Evolutionary conservation across 2,797 vertebrate genomes (phyloP), one percentile per base, ranked within the genome.

Genomic region (Alfaro cultratus): DNA sequence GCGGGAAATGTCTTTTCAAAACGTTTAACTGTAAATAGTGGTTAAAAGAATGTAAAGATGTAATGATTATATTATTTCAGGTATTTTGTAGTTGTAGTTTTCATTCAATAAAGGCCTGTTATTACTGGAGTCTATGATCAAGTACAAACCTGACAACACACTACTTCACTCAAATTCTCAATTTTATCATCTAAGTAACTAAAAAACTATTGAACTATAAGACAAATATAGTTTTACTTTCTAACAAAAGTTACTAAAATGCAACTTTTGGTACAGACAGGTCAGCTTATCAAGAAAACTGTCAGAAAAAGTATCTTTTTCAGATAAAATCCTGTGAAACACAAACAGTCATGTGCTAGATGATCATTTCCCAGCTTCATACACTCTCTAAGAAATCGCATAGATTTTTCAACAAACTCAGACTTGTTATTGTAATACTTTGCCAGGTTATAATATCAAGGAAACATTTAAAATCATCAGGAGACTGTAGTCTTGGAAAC

Each of bases 391-490:
- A 16, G 29, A 29, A 62, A 62, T 15, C 57, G 2, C 13, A 8
- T 34, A 62, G 57, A 16, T 62, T 62, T 62, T 62, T 16, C n/a
- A 16, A 34, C 57, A 95, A 94, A 95, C 88, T 94, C 94, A 95
- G 95, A 96, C 95, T 92, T 96, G 95, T 94, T 94, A 90, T 94
- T 94, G 88, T 94, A 62, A 95, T 94, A 94, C 91, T 80, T 83
- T 55, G 83, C 89, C 74, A 83, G 95, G 95, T 95, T 90, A 94
- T 88, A 91, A 94, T 95, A 94, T 94, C 84, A 93, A 85, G 76
- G 87, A 74, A 83, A 89, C 80, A 86, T 64, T 64, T 64, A 73
- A 87, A 89, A 90, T 91, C 76, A 67, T 89, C 85, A 34, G 31
- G 31, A 84, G 83, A 89, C 82, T 83, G 18, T 83, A 88, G 82